Evolutionary conservation across 2,888 invertebrate genomes (phyloP).

Genomic region (Leptopterna dolabrata): DNA sequence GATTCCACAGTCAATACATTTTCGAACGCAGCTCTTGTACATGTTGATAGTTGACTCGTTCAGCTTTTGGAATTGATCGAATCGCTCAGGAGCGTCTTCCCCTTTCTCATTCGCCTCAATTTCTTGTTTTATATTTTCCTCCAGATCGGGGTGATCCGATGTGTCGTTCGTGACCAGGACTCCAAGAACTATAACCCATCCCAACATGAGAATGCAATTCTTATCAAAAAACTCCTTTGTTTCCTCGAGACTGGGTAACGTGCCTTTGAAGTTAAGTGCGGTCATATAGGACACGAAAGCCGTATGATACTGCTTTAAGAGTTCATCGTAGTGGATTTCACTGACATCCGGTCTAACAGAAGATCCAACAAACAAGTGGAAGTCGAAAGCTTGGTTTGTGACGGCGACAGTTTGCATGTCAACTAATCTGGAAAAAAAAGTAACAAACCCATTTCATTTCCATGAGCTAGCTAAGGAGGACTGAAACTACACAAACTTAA

Average conservation of each 20-base stretch:
- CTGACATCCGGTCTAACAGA: background rate
- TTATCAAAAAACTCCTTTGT: background rate
- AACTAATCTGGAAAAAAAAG: constrained; percentile 20
- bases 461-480: too few relatives aligned
- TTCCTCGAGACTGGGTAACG: background rate
- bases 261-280: background rate
- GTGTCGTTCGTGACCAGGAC: background rate
- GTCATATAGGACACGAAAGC: background rate
- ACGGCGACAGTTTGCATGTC: constrained; percentile 12
- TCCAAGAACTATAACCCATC: background rate
- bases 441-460: too few relatives aligned
- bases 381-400: background rate
- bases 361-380: background rate
- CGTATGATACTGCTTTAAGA: background rate
- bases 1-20: background rate
- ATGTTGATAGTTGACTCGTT: background rate
- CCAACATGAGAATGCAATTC: background rate
- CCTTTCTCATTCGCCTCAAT: background rate
- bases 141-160: background rate
- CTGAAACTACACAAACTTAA: too few relatives aligned
- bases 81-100: background rate
- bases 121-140: background rate
- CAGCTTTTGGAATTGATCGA: background rate
- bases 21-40: background rate
- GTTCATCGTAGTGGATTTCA: background rate